Conservation (phyloP, 2,113 vertebrate species). For the Prunella fulvescens region DNA sequence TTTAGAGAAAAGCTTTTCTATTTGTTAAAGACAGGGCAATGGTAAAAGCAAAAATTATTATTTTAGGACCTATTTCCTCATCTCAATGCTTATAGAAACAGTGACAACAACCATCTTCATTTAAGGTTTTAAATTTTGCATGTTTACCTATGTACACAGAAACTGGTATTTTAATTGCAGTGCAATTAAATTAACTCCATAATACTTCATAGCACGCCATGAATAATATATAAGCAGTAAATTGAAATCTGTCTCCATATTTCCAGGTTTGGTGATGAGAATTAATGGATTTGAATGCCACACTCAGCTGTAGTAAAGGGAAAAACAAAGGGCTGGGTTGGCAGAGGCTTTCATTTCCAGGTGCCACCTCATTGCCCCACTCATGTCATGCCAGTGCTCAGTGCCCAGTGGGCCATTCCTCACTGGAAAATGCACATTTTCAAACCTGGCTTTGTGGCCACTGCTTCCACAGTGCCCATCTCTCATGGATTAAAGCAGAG, state of each 20-base stretch:
- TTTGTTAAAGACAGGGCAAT: not conserved
- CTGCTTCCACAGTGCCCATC: not conserved
- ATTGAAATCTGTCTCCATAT: not conserved
- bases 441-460: not conserved
- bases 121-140: not conserved
- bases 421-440: not conserved
- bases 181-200: constrained; percentile 22
- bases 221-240: constrained; percentile 44
- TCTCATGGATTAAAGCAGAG: not conserved
- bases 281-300: not conserved
- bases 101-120: not conserved
- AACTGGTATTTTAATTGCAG: constrained; percentile 21
- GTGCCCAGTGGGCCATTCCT: not conserved
- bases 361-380: not conserved
- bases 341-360: not conserved
- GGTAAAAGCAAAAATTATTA: not conserved
- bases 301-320: not conserved
- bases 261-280: not conserved
- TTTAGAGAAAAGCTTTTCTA: not conserved
- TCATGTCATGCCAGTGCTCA: not conserved
- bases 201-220: not conserved
- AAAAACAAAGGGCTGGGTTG: not conserved
- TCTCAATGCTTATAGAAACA: not conserved
- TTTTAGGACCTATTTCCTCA: not conserved
- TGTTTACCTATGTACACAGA: constrained; percentile 13